Base-by-base conservation (phyloP, 2,797 vertebrate species). In the Sebastes cheni region DNA sequence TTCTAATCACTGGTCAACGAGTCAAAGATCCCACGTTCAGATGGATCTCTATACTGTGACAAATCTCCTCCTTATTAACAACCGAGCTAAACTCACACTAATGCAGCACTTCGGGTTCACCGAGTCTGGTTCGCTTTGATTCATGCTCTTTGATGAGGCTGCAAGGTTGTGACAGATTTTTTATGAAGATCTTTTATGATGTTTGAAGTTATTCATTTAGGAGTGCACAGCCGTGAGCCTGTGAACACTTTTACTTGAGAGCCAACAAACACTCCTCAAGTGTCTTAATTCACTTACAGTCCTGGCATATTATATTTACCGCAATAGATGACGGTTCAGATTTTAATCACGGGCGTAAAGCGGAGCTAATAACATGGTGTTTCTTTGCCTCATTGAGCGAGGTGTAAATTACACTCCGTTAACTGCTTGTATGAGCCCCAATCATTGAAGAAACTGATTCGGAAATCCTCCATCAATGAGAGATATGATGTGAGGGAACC, bases 101-200 rank as follows among this genome's bases (percentile, higher is more conserved):
- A 65, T 34, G 70, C 59, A 46, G 62, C 64, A 65, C 7, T 23
- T 23, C 34, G 3, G 54, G 2, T 61, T 56, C 60, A 36, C 12
- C 23, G 25, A 75, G 46, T 72, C 65, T 12, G 72, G n/a, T 56
- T 78, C 30, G 8, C 75, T 83, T 86, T 91, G 81, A 82, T 84
- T 89, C 20, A 13, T 36, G 59, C 74, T 77, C 80, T 89, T 79
- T 89, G 80, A 90, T 80, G 77, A 78, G 75, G 76, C 74, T 58
- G 69, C 20, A 9, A 29, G 60, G 77, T 56, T 30, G 50, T 80
- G 86, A 79, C 72, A 77, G 56, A 20, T 77, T 84, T 75, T 74
- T 81, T 75, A 76, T 65, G 77, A 86, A 67, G 67, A 77, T 60
- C 80, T 60, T 76, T 83, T 69, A 83, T 77, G 72, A 86, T 82